phyloP scores from a whole-genome alignment of 2,113 vertebrate genomes.

The Nettapus auritus region DNA sequence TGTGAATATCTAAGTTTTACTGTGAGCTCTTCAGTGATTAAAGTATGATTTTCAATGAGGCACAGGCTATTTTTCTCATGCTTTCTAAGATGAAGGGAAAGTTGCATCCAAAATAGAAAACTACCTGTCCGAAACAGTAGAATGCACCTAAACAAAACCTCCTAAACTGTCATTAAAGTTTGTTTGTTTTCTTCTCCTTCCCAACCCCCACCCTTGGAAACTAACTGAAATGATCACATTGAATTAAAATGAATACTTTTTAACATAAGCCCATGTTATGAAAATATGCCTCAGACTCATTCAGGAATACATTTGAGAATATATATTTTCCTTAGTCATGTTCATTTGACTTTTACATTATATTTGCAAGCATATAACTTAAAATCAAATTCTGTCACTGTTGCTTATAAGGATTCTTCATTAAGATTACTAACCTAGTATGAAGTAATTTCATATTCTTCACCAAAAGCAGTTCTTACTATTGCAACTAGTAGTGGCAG shows the following conservation, averaged over 20 bases:
- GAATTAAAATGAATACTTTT: neutral
- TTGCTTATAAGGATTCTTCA: neutral
- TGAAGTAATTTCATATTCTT: neutral
- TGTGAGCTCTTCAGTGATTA: neutral
- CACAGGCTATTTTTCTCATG: neutral
- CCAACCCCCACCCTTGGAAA: neutral
- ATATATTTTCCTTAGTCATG: neutral
- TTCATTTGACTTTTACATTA: neutral
- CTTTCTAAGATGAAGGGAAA: slow-evolving; percentile 10
- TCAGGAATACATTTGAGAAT: neutral
- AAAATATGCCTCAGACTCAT: neutral
- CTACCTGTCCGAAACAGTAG: neutral
- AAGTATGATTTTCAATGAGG: neutral
- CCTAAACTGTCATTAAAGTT: neutral
- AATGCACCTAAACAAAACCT: neutral
- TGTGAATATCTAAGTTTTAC: neutral
- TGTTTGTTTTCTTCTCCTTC: neutral
- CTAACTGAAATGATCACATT: neutral
- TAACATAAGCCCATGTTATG: neutral
- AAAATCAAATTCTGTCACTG: neutral
- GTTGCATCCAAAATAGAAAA: neutral
- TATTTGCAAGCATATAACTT: neutral
- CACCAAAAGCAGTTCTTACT: neutral
- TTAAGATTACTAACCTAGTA: neutral
- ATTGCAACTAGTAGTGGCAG: neutral